Base-by-base conservation (phyloP, 1,140 invertebrate species). In the Bombus soroeensis region DNA sequence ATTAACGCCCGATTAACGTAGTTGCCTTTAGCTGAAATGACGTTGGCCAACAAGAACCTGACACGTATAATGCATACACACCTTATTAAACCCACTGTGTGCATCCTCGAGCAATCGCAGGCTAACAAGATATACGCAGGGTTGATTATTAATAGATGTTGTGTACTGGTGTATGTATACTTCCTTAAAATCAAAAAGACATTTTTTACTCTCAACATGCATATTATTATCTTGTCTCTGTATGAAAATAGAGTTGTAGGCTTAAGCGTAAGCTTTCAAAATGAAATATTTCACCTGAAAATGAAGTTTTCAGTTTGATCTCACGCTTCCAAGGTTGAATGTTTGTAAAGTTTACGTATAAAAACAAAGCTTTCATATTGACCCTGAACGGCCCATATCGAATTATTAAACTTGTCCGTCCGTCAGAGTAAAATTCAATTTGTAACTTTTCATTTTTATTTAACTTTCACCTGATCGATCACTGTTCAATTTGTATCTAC, bases 1-100 rank as follows among this genome's bases (percentile, higher is more conserved):
- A 89, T 85, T 81, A 77, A 71, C 64, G 32, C 22, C 12, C 80
- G 79, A 89, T 86, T 83, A 84, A 88, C 74, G 68, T 53, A 66
- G 72, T 70, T 28, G 43, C 88, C 77, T 79, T 72, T 76, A 79
- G 43, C n/a, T 28, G 5, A 78, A 66, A 43, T 32, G 53, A 32
- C 68, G 47, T 75, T 37, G n/a, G 13, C 32, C 70, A 82, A 74
- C 83, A 74, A 34, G 68, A 74, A 57, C 34, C n/a, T 68, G 78
- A 39, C 59, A 32, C n/a, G 62, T 68, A 2, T 41, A 22, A n/a
- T 34, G 34, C 37, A 59, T 81, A n/a, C 15, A 5, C 39, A 32
- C 32, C 59, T 59, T 75, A 83, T 59, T 53, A 15, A 34, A 41
- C 43, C 28, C 12, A n/a, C 59, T 59, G 25, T 62, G 41, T 9